Evolutionary conservation across 2,113 vertebrate genomes (phyloP), one percentile per base, ranked within the genome.

Genomic region (Aythya baeri): DNA sequence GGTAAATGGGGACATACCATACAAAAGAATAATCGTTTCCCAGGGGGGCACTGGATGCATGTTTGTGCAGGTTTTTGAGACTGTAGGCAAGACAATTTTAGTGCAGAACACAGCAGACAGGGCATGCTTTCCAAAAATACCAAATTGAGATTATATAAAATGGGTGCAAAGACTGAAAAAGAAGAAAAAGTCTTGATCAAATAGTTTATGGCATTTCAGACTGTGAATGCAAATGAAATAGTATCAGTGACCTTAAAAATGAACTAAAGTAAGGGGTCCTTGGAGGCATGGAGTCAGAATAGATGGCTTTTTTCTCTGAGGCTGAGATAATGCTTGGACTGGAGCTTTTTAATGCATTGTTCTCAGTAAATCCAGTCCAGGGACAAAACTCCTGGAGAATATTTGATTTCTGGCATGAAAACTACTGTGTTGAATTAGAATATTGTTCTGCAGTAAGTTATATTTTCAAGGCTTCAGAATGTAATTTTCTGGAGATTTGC

Each of bases 211-310:
- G 76, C 80, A 94, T 72, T 96, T 88, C 61, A 70, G 76, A 43
- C 57, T 88, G 68, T 18, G 79, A 95, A 95, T 93, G 86, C 80
- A 93, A 95, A 96, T 86, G 52, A 86, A 94, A 82, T 62, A 16
- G 23, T 90, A 87, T 65, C 83, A 58, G 66, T 73, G 80, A 91
- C 93, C 93, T 95, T 96, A 95, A 94, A 88, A 93, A 84, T 50
- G n/a, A 95, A 81, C 70, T 44, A 80, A 93, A 75, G 70, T 41
- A 72, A 88, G 36, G 44, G 79, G 58, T 95, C 83, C 88, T 91
- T 73, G 61, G 76, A 93, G 83, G 86, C 82, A 74, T 3, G 0
- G 72, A 92, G 54, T 34, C 62, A 86, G 76, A 93, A 75, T 4
- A 29, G 57, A 9, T 43, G 34, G 49, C 2, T 49, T 23, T 89